A percentile compares a stretch with the other conserved stretches of the same genome.
Conservation (phyloP, 2,888 invertebrate genomes). For the Heterodera filipjevi region DNA sequence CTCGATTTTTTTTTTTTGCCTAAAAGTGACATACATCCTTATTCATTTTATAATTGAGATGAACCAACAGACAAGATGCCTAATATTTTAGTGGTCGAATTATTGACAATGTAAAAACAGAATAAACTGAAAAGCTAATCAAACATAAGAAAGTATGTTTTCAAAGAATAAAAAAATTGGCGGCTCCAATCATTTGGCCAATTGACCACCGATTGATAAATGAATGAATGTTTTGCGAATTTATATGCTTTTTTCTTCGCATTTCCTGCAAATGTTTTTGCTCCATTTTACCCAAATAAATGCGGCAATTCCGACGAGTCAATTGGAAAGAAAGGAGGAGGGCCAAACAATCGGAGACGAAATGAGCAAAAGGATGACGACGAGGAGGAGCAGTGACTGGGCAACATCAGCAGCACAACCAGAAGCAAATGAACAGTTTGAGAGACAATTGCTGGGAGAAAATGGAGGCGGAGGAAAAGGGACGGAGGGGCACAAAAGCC, state of each 20-base stretch:
- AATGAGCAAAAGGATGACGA: neutral
- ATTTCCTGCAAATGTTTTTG: neutral
- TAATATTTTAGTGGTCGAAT: neutral
- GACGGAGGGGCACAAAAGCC: neutral
- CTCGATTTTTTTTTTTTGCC: too few species aligned
- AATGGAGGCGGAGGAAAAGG: neutral
- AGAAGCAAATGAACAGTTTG: neutral
- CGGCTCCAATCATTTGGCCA: neutral
- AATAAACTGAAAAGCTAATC: neutral
- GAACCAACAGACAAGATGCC: too few species aligned
- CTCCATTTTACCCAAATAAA: neutral
- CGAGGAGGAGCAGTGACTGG: too few species aligned
- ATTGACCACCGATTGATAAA: neutral
- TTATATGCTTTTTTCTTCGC: neutral
- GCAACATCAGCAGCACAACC: neutral
- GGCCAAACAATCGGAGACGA: neutral
- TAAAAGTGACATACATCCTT: too few species aligned
- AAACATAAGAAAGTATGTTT: neutral
- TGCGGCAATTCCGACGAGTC: neutral
- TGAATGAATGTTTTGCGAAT: neutral
- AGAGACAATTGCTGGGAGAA: neutral
- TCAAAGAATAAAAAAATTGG: neutral
- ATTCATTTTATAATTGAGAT: too few species aligned
- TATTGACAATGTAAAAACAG: neutral
- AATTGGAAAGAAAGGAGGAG: neutral